These are phyloP conservation scores for Drosophila formosana DNA, from an alignment of 2,888 invertebrate species.

Conservation along the genomic window DNA sequence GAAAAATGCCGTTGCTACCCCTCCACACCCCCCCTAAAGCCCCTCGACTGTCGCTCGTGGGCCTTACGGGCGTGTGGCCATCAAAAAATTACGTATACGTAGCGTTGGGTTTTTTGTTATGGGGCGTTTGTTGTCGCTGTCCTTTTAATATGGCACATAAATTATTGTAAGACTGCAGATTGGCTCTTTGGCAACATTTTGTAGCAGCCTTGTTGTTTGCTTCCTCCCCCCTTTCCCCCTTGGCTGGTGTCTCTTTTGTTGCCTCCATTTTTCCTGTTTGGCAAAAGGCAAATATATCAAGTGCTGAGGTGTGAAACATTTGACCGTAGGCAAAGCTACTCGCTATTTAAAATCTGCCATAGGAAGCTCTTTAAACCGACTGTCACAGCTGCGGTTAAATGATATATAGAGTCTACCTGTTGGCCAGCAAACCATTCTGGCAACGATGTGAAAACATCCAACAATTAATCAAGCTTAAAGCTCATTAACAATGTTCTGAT, in stretches of 20 bases:
- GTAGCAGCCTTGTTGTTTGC: conserved; percentile 34
- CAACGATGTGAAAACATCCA: conserved; percentile 9
- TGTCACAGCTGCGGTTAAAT: conserved; percentile 26
- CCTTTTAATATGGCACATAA: conserved; percentile 78
- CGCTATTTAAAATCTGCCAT: conserved; percentile 31
- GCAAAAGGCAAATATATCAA: conserved; percentile 57
- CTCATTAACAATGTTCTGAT: conserved; percentile 17
- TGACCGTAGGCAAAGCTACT: conserved; percentile 49
- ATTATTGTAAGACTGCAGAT: conserved; percentile 79
- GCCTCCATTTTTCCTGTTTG: conserved; percentile 3
- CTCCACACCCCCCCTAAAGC: not conserved
- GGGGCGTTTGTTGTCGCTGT: conserved; percentile 66
- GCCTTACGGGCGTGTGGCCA: conserved; percentile 59
- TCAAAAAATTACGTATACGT: conserved; percentile 80
- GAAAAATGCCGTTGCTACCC: conserved; percentile 51
- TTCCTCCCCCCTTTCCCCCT: not conserved
- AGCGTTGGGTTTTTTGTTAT: conserved; percentile 40
- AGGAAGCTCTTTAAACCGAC: conserved; percentile 40
- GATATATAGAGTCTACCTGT: conserved; percentile 37
- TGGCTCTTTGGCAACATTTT: conserved; percentile 77
- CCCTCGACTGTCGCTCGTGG: not conserved
- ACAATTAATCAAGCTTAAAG: conserved; percentile 22
- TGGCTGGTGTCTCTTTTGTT: conserved; percentile 10
- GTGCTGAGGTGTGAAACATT: conserved; percentile 64
- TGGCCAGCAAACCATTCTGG: conserved; percentile 7